phyloP scores from a whole-genome alignment of 2,113 vertebrate species.

The Australoheros scitulus region DNA sequence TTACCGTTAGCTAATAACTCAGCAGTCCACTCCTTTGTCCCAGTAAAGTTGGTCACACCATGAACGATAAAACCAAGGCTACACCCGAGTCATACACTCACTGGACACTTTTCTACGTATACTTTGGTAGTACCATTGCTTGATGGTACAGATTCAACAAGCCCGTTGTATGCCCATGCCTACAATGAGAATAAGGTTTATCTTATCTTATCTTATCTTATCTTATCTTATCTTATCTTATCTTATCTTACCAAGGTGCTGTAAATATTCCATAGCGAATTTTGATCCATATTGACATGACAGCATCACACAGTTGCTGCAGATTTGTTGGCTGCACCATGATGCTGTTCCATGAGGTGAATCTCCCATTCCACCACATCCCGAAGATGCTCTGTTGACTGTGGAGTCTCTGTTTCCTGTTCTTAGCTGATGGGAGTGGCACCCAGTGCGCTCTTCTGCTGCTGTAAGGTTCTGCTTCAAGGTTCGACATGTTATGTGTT shows the following conservation, averaged over 20 bases:
- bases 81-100: background rate
- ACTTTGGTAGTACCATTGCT: too few species aligned
- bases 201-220: too few species aligned
- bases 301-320: too few species aligned
- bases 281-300: too few species aligned
- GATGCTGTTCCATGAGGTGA: background rate
- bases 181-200: too few species aligned
- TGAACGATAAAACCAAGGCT: background rate
- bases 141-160: too few species aligned
- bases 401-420: background rate
- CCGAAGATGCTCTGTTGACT: background rate
- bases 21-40: background rate
- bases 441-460: background rate
- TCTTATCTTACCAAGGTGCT: too few species aligned
- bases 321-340: too few species aligned
- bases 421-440: background rate
- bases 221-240: too few species aligned
- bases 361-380: background rate
- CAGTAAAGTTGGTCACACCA: background rate
- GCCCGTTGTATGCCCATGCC: too few species aligned
- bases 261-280: too few species aligned
- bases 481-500: background rate
- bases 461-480: background rate
- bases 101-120: background rate
- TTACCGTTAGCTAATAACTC: background rate